phyloP scores from a whole-genome alignment of 2,888 invertebrate species.

The Troglohyphantes excavatus region DNA sequence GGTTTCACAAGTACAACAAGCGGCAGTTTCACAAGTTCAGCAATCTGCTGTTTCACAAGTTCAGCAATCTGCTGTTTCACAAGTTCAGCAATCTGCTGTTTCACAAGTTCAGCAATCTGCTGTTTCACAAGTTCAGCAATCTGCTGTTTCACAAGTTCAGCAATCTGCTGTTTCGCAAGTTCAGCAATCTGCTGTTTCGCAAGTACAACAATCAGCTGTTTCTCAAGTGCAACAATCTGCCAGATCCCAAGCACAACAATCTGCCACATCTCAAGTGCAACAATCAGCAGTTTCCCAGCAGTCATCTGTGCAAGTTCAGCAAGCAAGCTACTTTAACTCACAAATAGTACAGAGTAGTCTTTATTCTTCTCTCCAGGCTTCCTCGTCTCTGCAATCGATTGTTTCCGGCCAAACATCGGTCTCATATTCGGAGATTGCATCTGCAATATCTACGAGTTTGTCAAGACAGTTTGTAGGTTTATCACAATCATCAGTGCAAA shows the following conservation, averaged over 20 bases:
- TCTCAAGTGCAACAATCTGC: no score
- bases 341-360: neutral
- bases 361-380: slow-evolving; percentile 7
- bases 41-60: neutral
- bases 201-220: no score
- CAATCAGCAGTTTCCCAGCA: neutral
- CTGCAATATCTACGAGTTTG: neutral
- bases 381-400: neutral
- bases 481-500: neutral
- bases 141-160: neutral
- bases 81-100: neutral
- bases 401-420: neutral
- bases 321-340: slow-evolving; percentile 1
- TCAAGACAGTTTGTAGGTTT: neutral
- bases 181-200: neutral
- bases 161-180: no score
- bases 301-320: neutral
- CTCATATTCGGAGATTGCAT: neutral
- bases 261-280: neutral
- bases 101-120: neutral
- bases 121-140: neutral
- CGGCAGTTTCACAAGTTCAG: neutral
- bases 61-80: neutral
- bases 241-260: no score
- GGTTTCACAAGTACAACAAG: neutral